These are phyloP conservation scores for Oxygymnocypris stewartii DNA, from an alignment of 2,113 vertebrate genomes.

Conservation along the genomic window DNA sequence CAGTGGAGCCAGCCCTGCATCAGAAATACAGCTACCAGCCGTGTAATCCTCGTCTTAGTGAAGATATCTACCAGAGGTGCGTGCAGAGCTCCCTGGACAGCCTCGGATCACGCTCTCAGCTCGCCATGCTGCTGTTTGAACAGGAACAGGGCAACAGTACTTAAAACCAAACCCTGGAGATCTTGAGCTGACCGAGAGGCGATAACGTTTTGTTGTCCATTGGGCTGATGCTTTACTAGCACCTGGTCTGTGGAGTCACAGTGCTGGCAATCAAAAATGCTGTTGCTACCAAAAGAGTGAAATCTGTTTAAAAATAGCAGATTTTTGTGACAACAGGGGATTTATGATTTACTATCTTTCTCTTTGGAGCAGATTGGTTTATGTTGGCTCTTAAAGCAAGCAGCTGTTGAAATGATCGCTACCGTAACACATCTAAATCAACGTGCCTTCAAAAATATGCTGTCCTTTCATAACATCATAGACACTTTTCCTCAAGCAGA, in stretches of 20 bases:
- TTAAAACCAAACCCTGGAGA: constrained; percentile 63
- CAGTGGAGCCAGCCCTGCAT: constrained; percentile 86
- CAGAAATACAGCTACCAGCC: constrained; percentile 80
- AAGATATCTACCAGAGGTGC: constrained; percentile 90
- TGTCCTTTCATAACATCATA: neutral
- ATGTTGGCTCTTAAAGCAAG: neutral
- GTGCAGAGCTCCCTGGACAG: constrained; percentile 86
- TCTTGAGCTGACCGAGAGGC: neutral
- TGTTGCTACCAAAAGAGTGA: constrained; percentile 11
- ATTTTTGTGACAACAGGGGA: neutral
- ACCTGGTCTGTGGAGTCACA: neutral
- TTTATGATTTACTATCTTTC: neutral
- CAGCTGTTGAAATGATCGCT: constrained; percentile 25
- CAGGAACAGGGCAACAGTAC: constrained; percentile 95
- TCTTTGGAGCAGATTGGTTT: neutral
- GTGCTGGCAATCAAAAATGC: constrained; percentile 5
- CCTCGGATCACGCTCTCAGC: constrained; percentile 86
- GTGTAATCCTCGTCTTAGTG: constrained; percentile 86
- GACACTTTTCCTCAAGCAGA: neutral
- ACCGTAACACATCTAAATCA: neutral
- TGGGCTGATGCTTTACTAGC: neutral
- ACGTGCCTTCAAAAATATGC: constrained; percentile 17
- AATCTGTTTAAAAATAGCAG: neutral
- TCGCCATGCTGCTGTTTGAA: constrained; percentile 91
- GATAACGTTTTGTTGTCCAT: neutral